Percentiles rank a stretch among this genome's conserved stretches.
Evolutionary conservation across 2,888 invertebrate species (phyloP).

Genomic region (Eupelmus urozonus): DNA sequence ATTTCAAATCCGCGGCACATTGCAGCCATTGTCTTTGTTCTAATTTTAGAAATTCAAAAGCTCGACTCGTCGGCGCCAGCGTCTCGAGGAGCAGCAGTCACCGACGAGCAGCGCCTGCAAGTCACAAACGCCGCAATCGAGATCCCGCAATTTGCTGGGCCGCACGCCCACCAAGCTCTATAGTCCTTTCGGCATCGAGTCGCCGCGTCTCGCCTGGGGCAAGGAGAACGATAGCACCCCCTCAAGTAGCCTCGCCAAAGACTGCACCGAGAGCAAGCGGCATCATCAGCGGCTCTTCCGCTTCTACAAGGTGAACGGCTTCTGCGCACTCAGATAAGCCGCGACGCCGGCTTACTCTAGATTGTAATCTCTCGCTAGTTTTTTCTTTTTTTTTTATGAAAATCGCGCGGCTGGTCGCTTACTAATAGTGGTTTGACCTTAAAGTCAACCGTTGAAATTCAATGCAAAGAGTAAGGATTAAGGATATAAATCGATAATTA

Average conservation of each 20-base stretch:
- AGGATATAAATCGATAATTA: not conserved
- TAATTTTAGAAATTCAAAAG: conserved; percentile 79
- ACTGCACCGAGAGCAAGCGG: conserved; percentile 58
- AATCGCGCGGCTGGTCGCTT: conserved; percentile 16
- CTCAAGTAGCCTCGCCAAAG: conserved; percentile 38
- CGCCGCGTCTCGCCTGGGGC: conserved; percentile 80
- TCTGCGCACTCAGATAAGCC: conserved; percentile 72
- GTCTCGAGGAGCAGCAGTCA: conserved; percentile 79
- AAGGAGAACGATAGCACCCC: conserved; percentile 77
- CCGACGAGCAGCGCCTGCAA: conserved; percentile 69
- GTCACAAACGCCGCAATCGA: conserved; percentile 78
- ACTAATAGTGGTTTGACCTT: conserved; percentile 10
- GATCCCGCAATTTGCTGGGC: conserved; percentile 79
- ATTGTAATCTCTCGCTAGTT: not conserved
- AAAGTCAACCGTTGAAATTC: conserved; percentile 17
- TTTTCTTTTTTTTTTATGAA: too few relatives aligned
- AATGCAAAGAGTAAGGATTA: conserved; percentile 2
- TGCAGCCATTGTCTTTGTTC: conserved; percentile 24
- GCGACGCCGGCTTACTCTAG: not conserved
- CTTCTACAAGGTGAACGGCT: conserved; percentile 70
- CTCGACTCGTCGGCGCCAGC: conserved; percentile 79
- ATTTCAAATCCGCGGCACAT: conserved; percentile 19
- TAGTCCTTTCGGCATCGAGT: conserved; percentile 87
- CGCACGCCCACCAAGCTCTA: conserved; percentile 86
- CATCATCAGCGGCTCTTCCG: conserved; percentile 70